Evolutionary conservation across 2,113 vertebrate species (phyloP).

Genomic region (Myanophis thanlyinensis): DNA sequence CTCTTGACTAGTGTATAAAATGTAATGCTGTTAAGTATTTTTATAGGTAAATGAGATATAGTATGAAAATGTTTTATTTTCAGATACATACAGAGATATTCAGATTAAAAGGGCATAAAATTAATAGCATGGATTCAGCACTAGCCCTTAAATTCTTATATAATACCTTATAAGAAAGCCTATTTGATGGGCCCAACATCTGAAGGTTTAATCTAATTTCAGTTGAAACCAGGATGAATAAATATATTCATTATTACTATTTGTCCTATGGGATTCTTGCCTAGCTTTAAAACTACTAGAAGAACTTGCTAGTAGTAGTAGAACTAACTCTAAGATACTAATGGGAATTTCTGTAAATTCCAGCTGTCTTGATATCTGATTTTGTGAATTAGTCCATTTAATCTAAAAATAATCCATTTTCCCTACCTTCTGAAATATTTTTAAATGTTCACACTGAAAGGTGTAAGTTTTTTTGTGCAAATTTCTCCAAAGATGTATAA

Average conservation of each 20-base stretch:
- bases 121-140: neutral
- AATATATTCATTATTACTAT: neutral
- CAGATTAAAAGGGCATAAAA: neutral
- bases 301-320: neutral
- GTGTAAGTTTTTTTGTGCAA: neutral
- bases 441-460: neutral
- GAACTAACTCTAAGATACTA: neutral
- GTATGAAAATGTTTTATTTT: slow-evolving; percentile 15
- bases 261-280: neutral
- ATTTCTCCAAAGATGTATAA: neutral
- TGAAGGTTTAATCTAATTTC: neutral
- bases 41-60: neutral
- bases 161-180: neutral
- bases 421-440: neutral
- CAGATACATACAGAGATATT: neutral
- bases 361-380: neutral
- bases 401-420: neutral
- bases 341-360: neutral
- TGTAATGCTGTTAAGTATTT: neutral
- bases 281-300: neutral
- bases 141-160: neutral
- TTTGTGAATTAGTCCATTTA: neutral
- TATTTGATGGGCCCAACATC: neutral
- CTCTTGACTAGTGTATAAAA: neutral
- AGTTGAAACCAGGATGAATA: neutral